A percentile compares a stretch with the other conserved stretches of the same genome.
Evolutionary conservation across 2,797 vertebrate genomes (phyloP).

Genomic region (Ptychobarbus kaznakovi): DNA sequence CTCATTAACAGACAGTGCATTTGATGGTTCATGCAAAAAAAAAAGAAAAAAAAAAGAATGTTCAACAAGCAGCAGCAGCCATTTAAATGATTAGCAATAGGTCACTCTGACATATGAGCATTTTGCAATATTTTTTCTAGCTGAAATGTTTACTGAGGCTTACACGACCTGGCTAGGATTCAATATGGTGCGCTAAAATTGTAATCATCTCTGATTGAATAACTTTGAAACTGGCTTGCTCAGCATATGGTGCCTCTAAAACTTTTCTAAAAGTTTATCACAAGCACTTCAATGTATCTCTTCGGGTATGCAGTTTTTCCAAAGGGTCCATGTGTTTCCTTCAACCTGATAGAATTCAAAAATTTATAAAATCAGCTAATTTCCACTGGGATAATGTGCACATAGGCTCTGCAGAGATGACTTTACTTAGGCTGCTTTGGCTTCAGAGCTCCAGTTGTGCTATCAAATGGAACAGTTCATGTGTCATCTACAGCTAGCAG

Average conservation of each 20-base stretch:
- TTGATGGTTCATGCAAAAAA: slow-evolving; percentile 37
- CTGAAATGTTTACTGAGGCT: slow-evolving; percentile 64
- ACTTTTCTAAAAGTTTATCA: slow-evolving; percentile 53
- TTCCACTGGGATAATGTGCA: slow-evolving; percentile 57
- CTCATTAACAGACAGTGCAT: slow-evolving; percentile 43
- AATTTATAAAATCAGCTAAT: slow-evolving; percentile 71
- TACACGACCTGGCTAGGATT: slow-evolving; percentile 66
- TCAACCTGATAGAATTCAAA: slow-evolving; percentile 52
- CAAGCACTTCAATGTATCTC: slow-evolving; percentile 59
- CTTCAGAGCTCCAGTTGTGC: slow-evolving; percentile 65
- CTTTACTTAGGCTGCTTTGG: slow-evolving; percentile 64
- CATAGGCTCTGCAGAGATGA: slow-evolving; percentile 59
- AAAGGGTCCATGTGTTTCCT: slow-evolving; percentile 8
- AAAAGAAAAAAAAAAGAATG: slow-evolving; percentile 33
- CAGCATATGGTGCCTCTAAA: slow-evolving; percentile 65
- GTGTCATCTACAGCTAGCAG: slow-evolving; percentile 62
- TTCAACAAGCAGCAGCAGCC: neutral
- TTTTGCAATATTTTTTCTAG: slow-evolving; percentile 65
- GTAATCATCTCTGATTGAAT: slow-evolving; percentile 75
- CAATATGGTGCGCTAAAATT: slow-evolving; percentile 65
- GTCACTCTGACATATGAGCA: slow-evolving; percentile 64
- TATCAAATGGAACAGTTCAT: slow-evolving; percentile 64
- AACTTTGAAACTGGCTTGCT: slow-evolving; percentile 70
- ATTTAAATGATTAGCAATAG: slow-evolving; percentile 55
- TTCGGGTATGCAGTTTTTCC: slow-evolving; percentile 4